These are phyloP conservation scores for Channa maculata DNA, from an alignment of 2,113 vertebrate species.

Conservation along the genomic window DNA sequence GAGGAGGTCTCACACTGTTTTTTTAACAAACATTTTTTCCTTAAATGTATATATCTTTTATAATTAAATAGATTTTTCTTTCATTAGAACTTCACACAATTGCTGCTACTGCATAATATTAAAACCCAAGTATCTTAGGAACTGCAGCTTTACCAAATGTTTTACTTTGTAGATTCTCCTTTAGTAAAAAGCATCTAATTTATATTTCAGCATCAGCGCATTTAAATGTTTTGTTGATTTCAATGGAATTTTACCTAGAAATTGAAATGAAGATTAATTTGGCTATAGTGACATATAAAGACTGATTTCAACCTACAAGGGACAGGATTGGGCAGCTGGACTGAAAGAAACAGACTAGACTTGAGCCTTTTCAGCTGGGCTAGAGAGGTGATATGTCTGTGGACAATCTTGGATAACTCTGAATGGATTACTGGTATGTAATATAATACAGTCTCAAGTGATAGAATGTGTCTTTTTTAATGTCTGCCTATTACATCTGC, in stretches of 20 bases:
- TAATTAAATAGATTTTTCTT: neutral
- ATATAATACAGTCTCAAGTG: neutral
- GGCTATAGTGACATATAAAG: neutral
- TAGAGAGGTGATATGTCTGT: too few relatives aligned
- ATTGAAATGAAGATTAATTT: slow-evolving; percentile 1
- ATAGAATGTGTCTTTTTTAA: slow-evolving; percentile 11
- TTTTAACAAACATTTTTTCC: neutral
- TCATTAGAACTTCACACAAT: slow-evolving; percentile 3
- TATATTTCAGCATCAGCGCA: slow-evolving; percentile 20
- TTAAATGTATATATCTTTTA: neutral
- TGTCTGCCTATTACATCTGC: neutral
- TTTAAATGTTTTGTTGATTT: slow-evolving; percentile 14
- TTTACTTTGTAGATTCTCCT: slow-evolving; percentile 2
- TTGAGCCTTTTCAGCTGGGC: neutral
- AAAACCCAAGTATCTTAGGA: slow-evolving; percentile 10
- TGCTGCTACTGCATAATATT: neutral
- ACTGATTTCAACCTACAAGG: neutral
- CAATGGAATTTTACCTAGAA: neutral
- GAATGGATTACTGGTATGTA: neutral
- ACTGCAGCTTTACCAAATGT: slow-evolving; percentile 19
- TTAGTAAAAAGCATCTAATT: slow-evolving; percentile 25
- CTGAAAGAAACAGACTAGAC: neutral
- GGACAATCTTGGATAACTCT: neutral
- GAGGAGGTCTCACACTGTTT: neutral
- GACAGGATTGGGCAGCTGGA: neutral